Evolutionary conservation across 2,888 invertebrate genomes (phyloP), one percentile per base, ranked within the genome.

Genomic region (Drosophila kambysellisi): DNA sequence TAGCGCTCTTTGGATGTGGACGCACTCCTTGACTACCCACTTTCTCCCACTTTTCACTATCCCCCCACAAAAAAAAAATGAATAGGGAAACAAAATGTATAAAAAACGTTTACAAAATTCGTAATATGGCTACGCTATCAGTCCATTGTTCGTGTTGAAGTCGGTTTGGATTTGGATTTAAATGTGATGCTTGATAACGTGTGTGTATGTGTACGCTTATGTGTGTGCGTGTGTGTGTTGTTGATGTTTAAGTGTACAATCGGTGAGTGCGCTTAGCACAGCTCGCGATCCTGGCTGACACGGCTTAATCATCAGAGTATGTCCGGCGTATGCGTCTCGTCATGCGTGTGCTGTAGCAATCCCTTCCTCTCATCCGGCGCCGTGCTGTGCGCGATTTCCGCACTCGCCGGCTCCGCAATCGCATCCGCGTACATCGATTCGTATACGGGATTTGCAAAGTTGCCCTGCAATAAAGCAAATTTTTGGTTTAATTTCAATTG

Each of bases 401-500:
- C 82, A 60, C 88, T 90, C 35, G 89, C 85, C 3, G 90, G 87
- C 59, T 91, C 91, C 46, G 87, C 87, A 62, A 92, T 92, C 41
- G 91, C 93, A 63, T 93, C 93, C 25, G 94, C 94, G 93, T 96
- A 97, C 94, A 97, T 95, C 58, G 96, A 96, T 90, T 97, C 97
- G 93, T 97, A 97, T 53, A 97, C 96, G 0, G 97, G 97, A 94
- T 97, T 97, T 29, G 96, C 96, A 94, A 97, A 97, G 93, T 97
- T 97, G 35, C 96, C 96, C 94, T 94, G 84, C 15, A 91, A 91
- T 9, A 3, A 0, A 52, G 37, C 46, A 57, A 20, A 33, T 64
- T 39, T 0, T 25, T 25, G 64, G 54, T 43, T 48, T 25, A 37
- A 29, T 56, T 56, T 25, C 12, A 25, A 2, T 25, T 39, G 30